Percentiles rank a stretch among this genome's conserved stretches.
Evolutionary conservation across 2,797 vertebrate genomes (phyloP).

Genomic region (Enoplosus armatus): DNA sequence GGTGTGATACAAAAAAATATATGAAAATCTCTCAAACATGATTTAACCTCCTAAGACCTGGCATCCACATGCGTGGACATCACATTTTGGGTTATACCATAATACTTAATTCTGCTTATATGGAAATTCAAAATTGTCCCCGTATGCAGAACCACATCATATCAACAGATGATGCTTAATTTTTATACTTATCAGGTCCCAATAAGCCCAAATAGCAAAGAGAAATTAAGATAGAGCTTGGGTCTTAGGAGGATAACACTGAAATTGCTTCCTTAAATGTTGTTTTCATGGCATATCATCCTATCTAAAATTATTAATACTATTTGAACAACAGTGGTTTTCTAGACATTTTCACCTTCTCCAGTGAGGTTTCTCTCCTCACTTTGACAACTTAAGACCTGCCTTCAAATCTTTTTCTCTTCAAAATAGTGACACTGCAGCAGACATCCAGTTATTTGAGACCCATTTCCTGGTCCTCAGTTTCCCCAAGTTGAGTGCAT

Average conservation of each 20-base stretch:
- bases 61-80: too few species aligned
- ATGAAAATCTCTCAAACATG: background rate
- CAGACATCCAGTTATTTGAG: slow-evolving; percentile 49
- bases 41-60: too few species aligned
- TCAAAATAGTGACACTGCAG: slow-evolving; percentile 33
- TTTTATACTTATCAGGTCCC: too few species aligned
- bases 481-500: slow-evolving; percentile 40
- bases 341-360: slow-evolving; percentile 1
- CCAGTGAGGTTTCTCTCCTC: slow-evolving; percentile 6
- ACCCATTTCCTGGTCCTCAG: slow-evolving; percentile 39
- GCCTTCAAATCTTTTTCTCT: slow-evolving; percentile 17
- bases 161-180: too few species aligned
- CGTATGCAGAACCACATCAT: too few species aligned
- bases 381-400: background rate
- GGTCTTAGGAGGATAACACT: too few species aligned
- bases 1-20: background rate
- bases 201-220: too few species aligned
- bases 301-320: too few species aligned
- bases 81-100: too few species aligned
- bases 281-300: background rate
- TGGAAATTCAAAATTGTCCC: too few species aligned
- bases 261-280: background rate
- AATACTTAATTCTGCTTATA: too few species aligned
- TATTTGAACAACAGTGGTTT: slow-evolving; percentile 1
- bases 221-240: too few species aligned